Evolutionary conservation across 2,113 vertebrate genomes (phyloP).

Genomic region (Melospiza melodia): DNA sequence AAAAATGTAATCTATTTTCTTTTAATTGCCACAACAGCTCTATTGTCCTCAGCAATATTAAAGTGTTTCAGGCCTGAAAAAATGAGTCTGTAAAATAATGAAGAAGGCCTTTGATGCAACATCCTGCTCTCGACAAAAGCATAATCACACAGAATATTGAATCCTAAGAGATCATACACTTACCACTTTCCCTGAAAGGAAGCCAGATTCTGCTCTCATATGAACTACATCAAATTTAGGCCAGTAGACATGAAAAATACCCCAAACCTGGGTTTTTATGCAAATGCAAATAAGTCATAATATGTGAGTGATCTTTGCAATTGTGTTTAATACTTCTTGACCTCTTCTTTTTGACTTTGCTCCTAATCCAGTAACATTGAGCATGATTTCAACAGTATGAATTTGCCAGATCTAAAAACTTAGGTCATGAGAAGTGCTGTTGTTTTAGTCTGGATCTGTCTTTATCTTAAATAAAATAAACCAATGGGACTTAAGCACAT

Average conservation of each 20-base stretch:
- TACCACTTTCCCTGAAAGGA: not conserved
- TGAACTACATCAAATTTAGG: not conserved
- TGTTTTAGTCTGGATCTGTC: not conserved
- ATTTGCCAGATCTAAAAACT: not conserved
- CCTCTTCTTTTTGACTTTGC: not conserved
- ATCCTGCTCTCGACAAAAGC: not conserved
- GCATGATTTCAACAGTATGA: not conserved
- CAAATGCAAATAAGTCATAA: not conserved
- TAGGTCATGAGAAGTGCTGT: not conserved
- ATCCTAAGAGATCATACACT: not conserved
- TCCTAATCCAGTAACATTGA: not conserved
- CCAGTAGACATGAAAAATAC: not conserved
- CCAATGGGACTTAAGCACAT: not conserved
- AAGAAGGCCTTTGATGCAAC: not conserved
- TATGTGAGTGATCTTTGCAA: not conserved
- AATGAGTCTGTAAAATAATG: not conserved
- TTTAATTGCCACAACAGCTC: constrained; percentile 12
- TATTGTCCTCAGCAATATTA: not conserved
- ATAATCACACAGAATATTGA: not conserved
- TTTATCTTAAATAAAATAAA: not conserved
- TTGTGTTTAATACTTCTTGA: not conserved
- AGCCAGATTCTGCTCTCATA: not conserved
- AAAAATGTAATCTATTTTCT: not conserved
- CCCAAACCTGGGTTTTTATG: not conserved
- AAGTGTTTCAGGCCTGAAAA: not conserved